Conservation (phyloP, 1,140 invertebrate species). For the Heliconius melpomene region DNA sequence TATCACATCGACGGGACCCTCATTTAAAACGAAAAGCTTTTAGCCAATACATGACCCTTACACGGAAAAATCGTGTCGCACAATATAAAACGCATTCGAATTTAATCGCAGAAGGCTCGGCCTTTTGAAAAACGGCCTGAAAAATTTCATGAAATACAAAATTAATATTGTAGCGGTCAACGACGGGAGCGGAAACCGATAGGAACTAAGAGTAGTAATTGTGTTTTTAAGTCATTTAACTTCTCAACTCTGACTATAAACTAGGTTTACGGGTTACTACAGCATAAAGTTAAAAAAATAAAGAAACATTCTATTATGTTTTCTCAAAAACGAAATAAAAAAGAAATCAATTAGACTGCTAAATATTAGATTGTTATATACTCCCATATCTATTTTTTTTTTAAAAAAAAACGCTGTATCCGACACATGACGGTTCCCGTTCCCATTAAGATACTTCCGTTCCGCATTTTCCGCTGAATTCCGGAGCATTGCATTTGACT, state of each 20-base stretch:
- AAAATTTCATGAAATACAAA: constrained; percentile 34
- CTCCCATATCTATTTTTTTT: neutral
- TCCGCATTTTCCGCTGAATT: no score
- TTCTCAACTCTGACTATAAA: neutral
- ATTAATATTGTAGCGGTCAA: constrained; percentile 42
- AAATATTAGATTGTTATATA: no score
- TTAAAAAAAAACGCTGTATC: no score
- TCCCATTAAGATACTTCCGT: no score
- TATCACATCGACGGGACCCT: no score
- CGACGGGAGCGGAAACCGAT: constrained; percentile 6
- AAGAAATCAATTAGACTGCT: no score
- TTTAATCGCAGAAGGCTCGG: constrained; percentile 19
- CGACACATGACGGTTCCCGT: no score
- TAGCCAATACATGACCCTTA: neutral
- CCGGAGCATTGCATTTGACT: no score
- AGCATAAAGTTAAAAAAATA: no score
- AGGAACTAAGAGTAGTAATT: constrained; percentile 15
- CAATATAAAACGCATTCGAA: constrained; percentile 8
- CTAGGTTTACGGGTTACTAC: no score
- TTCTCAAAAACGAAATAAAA: neutral
- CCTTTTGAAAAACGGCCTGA: constrained; percentile 26
- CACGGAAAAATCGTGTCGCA: constrained; percentile 19
- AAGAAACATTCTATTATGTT: neutral
- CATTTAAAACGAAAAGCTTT: neutral
- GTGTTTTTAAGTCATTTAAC: constrained; percentile 14